Base-by-base conservation (phyloP, 2,888 invertebrate genomes). In the Athetis lepigone region DNA sequence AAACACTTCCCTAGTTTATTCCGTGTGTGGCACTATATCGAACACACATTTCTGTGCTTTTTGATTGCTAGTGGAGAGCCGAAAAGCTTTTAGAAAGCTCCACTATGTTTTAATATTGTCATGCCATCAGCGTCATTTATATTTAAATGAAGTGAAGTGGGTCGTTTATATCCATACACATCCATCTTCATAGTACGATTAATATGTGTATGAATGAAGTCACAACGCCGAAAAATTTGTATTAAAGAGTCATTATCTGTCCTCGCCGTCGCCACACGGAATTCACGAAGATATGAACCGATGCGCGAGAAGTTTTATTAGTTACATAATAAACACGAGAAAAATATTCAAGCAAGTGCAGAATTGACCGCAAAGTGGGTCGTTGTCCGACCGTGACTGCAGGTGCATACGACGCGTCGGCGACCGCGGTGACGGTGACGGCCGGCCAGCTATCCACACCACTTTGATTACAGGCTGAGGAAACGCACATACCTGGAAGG, bases 351-450 rank as follows among this genome's bases (percentile, higher is more conserved):
- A 75, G 75, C 77, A 67, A 80, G 83, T 81, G 79, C 73, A 75
- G 75, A 84, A 74, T 72, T 83, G 85, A 83, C 84, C 86, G 82
- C 73, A 70, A 92, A 85, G 87, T 90, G 70, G 89, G 84, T 63
- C 92, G 79, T 57, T 82, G 90, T 66, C 88, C 92, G 92, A 75
- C 92, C 93, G 76, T 92, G 92, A 92, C 92, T 63, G 73, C 63
- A 67, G 46, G 57, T 72, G 68, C 59, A 70, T 51, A n/a, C 47
- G 62, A 70, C 59, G 52, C 45, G 29, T n/a, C 33, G 5, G 43
- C 46, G 27, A 19, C 67, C 42, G 27, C 27, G 55, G 45, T 52
- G 56, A 49, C 63, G 64, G 46, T 67, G 64, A 66, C 63, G 60
- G 73, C 21, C 66, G 77, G 21, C 71, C 46, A 58, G 60, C 42